Percentiles rank a stretch among this genome's conserved stretches.
These are phyloP conservation scores for Paramormyrops hopkinsi DNA, from an alignment of 2,797 vertebrate genomes.

Conservation along the genomic window DNA sequence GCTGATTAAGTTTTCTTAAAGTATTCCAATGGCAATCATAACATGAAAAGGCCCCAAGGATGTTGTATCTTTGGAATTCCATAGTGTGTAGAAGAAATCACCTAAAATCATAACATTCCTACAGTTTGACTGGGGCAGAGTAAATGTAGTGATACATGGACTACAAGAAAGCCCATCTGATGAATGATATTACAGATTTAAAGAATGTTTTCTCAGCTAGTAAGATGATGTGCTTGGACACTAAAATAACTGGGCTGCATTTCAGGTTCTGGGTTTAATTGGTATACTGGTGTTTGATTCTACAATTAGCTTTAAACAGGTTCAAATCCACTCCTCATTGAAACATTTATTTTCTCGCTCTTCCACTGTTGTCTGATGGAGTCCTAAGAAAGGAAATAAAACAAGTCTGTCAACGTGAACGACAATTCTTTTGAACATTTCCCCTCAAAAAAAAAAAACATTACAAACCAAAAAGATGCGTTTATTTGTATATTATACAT, in stretches of 20 bases:
- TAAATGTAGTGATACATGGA: neutral
- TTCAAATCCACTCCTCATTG: neutral
- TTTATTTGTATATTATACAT: constrained; percentile 6
- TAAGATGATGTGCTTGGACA: neutral
- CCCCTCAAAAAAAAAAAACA: neutral
- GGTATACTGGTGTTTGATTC: neutral
- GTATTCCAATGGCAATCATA: neutral
- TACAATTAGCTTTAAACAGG: neutral
- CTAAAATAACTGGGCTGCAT: neutral
- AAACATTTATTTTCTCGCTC: constrained; percentile 10
- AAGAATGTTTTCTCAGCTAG: neutral
- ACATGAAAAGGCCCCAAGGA: neutral
- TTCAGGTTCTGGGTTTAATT: neutral
- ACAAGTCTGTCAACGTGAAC: neutral
- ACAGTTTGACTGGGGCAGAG: neutral
- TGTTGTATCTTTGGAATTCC: neutral
- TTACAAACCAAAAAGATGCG: neutral
- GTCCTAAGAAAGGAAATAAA: constrained; percentile 3
- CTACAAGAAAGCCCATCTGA: neutral
- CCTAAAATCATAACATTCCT: neutral
- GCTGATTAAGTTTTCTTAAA: neutral
- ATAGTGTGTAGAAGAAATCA: neutral
- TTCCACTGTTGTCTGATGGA: neutral
- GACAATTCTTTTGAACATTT: neutral
- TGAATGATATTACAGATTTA: neutral